phyloP scores from a whole-genome alignment of 2,797 vertebrate genomes.

The Diplodus puntazzo region DNA sequence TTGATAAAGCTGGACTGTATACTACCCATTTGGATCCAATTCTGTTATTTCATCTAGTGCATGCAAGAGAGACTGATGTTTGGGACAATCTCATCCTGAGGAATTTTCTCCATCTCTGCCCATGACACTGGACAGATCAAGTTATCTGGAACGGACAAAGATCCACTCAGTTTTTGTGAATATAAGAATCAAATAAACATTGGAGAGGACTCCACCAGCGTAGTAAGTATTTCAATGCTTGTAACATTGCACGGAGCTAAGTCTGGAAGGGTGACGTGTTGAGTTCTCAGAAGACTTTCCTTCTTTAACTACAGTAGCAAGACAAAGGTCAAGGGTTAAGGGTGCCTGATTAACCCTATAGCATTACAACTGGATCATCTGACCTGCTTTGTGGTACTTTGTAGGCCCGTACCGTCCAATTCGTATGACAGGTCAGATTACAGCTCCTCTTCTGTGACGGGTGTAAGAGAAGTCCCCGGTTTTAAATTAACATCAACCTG shows the following conservation, averaged over 20 bases:
- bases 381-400: slow-evolving; percentile 30
- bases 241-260: slow-evolving; percentile 27
- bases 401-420: slow-evolving; percentile 5
- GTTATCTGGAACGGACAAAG: slow-evolving; percentile 13
- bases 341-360: slow-evolving; percentile 41
- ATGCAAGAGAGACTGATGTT: slow-evolving; percentile 20
- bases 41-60: slow-evolving; percentile 25
- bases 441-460: slow-evolving; percentile 30
- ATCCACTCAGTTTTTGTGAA: slow-evolving; percentile 6
- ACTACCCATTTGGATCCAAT: slow-evolving; percentile 14
- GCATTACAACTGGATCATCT: slow-evolving; percentile 25
- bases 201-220: background rate
- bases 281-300: slow-evolving; percentile 66
- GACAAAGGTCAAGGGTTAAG: slow-evolving; percentile 51
- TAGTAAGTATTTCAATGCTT: background rate
- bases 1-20: slow-evolving; percentile 5
- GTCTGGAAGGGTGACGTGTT: slow-evolving; percentile 49
- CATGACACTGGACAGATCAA: slow-evolving; percentile 42
- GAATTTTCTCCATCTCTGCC: slow-evolving; percentile 31
- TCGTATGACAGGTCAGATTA: slow-evolving; percentile 37
- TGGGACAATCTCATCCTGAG: slow-evolving; percentile 42
- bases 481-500: slow-evolving; percentile 54
- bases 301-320: slow-evolving; percentile 47
- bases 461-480: slow-evolving; percentile 27
- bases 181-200: slow-evolving; percentile 6